phyloP scores from a whole-genome alignment of 2,797 vertebrate genomes.

The Xenops minutus region DNA sequence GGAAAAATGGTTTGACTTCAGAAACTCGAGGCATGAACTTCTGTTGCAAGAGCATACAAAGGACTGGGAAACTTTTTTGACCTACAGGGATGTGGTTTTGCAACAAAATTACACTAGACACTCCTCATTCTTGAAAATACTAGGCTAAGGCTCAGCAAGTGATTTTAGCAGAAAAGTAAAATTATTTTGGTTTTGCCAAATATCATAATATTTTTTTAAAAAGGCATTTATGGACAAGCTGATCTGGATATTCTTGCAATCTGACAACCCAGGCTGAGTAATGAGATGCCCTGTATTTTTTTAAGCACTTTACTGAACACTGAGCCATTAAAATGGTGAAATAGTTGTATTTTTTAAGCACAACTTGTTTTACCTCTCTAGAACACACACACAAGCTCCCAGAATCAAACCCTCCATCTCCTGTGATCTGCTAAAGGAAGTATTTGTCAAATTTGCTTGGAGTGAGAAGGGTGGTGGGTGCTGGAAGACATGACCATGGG shows the following conservation, averaged over 20 bases:
- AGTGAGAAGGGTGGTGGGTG: background rate
- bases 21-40: background rate
- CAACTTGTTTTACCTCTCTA: background rate
- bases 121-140: background rate
- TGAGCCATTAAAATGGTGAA: background rate
- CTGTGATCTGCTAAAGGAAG: background rate
- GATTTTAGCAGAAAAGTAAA: background rate
- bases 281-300: background rate
- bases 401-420: background rate
- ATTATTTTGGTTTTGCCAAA: background rate
- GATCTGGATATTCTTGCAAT: background rate
- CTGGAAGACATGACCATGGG: background rate
- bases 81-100: background rate
- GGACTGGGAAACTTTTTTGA: background rate
- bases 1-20: background rate
- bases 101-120: background rate
- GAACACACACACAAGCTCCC: background rate
- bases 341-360: background rate
- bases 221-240: background rate
- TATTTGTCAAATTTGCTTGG: background rate
- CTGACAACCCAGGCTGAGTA: background rate
- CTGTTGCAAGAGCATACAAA: background rate
- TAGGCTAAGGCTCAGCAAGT: background rate
- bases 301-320: background rate
- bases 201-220: background rate